Conservation (phyloP, 1,140 invertebrate genomes). For the Drosophila pectinifera region DNA sequence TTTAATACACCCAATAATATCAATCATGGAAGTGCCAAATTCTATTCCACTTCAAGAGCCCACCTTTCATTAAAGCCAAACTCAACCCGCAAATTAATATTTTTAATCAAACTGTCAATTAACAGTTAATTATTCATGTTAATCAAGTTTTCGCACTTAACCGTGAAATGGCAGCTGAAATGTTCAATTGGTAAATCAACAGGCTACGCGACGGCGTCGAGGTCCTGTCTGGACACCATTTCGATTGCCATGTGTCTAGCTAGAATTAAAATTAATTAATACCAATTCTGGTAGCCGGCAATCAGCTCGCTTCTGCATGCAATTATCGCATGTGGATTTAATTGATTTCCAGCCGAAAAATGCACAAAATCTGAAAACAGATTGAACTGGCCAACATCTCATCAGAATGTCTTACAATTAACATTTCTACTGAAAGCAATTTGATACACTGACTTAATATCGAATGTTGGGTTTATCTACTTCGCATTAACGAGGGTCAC, state of each 20-base stretch:
- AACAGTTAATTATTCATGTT: constrained; percentile 51
- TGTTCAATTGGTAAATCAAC: constrained; percentile 35
- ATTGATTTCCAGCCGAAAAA: constrained; percentile 28
- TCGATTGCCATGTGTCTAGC: constrained; percentile 21
- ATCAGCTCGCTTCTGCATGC: constrained; percentile 3
- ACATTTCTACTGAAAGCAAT: no score
- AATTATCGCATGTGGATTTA: constrained; percentile 10
- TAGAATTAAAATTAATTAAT: constrained; percentile 40
- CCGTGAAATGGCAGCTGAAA: constrained; percentile 47
- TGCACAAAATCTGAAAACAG: constrained; percentile 14
- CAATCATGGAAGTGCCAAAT: neutral
- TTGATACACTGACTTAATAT: constrained; percentile 2
- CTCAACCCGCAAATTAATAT: constrained; percentile 4
- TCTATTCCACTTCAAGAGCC: neutral
- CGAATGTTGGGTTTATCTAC: neutral
- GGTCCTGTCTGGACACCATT: constrained; percentile 2
- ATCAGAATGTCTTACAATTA: no score
- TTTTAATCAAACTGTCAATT: constrained; percentile 45
- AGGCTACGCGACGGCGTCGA: neutral
- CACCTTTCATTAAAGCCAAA: no score
- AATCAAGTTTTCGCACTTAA: constrained; percentile 50
- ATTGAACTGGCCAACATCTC: neutral
- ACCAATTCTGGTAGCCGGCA: constrained; percentile 3
- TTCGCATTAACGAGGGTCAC: constrained; percentile 21
- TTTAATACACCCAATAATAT: neutral